phyloP scores from a whole-genome alignment of 92 coral and sea anemone genomes.

The Zoanthus sociatus region DNA sequence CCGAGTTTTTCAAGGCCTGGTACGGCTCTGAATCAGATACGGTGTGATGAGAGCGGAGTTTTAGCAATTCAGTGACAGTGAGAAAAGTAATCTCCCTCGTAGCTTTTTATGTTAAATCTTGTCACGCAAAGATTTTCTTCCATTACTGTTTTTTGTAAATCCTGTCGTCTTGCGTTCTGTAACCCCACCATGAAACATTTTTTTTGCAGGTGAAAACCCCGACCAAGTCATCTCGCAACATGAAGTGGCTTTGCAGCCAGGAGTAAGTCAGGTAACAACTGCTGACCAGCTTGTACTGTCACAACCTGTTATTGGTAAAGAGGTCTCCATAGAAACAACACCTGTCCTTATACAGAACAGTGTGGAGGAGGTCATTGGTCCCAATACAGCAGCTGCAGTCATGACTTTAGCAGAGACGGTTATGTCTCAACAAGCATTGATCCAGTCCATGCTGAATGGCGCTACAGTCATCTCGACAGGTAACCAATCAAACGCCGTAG shows the following conservation, averaged over 20 bases:
- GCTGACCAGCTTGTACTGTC: slow-evolving; percentile 79
- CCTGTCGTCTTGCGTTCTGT: not conserved
- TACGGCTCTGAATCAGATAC: too few relatives aligned
- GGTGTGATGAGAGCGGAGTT: too few relatives aligned
- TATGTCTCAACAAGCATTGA: slow-evolving; percentile 80
- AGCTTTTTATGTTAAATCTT: too few relatives aligned
- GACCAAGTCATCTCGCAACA: slow-evolving; percentile 66
- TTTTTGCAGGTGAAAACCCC: slow-evolving; percentile 63
- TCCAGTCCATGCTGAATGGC: slow-evolving; percentile 88
- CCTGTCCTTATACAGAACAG: slow-evolving; percentile 80
- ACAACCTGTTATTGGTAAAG: slow-evolving; percentile 90
- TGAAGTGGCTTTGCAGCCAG: slow-evolving; percentile 62
- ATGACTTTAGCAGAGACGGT: slow-evolving; percentile 88
- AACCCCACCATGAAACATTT: not conserved
- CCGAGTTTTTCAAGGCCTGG: too few relatives aligned
- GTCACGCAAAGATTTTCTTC: too few relatives aligned
- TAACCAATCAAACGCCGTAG: slow-evolving; percentile 64
- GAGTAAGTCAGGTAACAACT: slow-evolving; percentile 63
- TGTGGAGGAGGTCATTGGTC: slow-evolving; percentile 68
- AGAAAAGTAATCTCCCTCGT: too few relatives aligned
- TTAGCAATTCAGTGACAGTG: too few relatives aligned
- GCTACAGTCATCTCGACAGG: slow-evolving; percentile 73
- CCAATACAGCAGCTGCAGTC: slow-evolving; percentile 76
- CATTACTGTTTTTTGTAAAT: too few relatives aligned
- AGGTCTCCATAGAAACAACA: slow-evolving; percentile 91